Conservation (phyloP, 2,888 invertebrate genomes). For the Allacma fusca region DNA sequence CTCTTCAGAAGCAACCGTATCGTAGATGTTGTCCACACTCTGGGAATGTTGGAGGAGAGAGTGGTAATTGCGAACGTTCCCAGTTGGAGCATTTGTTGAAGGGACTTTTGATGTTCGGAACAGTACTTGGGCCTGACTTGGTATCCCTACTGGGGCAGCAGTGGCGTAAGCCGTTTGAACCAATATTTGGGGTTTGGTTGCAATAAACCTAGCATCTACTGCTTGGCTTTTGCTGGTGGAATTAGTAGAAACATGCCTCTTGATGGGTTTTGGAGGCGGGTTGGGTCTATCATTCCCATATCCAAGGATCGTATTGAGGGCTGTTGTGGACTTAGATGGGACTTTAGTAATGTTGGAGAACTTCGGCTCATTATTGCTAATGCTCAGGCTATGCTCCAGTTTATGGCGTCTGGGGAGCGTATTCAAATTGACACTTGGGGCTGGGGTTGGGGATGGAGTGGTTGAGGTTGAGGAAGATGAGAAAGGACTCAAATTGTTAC, state of each 20-base stretch:
- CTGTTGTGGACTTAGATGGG: constrained; percentile 57
- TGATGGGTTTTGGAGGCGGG: constrained; percentile 60
- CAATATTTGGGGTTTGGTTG: constrained; percentile 78
- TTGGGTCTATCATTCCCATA: constrained; percentile 51
- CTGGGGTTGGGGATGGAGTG: constrained; percentile 18
- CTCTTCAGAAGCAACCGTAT: constrained; percentile 60
- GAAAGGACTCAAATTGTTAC: neutral
- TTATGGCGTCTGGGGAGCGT: constrained; percentile 41
- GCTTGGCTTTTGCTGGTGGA: constrained; percentile 64
- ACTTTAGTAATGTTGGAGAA: constrained; percentile 46
- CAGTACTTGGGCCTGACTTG: constrained; percentile 59
- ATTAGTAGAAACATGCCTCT: constrained; percentile 45
- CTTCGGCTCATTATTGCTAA: constrained; percentile 22
- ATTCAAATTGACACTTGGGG: constrained; percentile 39
- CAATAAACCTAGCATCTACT: constrained; percentile 78
- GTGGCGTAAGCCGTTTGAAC: constrained; percentile 80
- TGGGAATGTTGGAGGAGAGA: constrained; percentile 44
- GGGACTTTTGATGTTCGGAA: constrained; percentile 49
- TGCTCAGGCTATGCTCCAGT: constrained; percentile 27
- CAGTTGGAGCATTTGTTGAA: neutral
- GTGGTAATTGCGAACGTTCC: constrained; percentile 28
- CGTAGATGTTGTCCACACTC: constrained; percentile 61
- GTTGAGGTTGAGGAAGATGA: constrained; percentile 12
- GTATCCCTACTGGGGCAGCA: constrained; percentile 68
- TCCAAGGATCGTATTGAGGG: constrained; percentile 48